A percentile compares a stretch with the other conserved stretches of the same genome.
Conservation (phyloP, 1,140 invertebrate species). For the Drosophila persimilis region DNA sequence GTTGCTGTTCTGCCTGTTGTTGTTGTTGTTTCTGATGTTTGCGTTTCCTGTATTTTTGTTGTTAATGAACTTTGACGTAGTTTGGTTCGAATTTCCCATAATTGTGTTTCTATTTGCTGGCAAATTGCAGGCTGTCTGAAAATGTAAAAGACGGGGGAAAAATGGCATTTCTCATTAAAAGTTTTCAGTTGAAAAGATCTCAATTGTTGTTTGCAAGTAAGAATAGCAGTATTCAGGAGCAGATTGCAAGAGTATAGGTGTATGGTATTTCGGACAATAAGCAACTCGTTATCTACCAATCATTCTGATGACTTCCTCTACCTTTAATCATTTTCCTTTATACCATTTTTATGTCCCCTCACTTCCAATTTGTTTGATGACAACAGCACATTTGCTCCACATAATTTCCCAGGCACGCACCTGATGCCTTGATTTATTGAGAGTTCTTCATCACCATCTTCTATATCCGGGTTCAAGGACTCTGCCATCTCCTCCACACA, state of each 20-base stretch:
- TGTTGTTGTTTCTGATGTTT: constrained; percentile 11
- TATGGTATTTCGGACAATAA: too few species aligned
- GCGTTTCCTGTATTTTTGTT: not conserved
- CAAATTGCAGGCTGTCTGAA: constrained; percentile 52
- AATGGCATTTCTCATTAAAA: constrained; percentile 38
- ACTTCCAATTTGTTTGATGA: constrained; percentile 14
- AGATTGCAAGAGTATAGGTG: not conserved
- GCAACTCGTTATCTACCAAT: too few species aligned
- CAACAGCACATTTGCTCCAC: constrained; percentile 5
- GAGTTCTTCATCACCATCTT: constrained; percentile 11
- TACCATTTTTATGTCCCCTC: too few species aligned
- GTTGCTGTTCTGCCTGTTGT: constrained; percentile 7
- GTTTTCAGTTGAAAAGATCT: constrained; percentile 12
- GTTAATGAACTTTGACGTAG: constrained; percentile 47
- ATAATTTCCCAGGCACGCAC: constrained; percentile 8
- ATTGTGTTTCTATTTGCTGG: constrained; percentile 47
- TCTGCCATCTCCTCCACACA: constrained; percentile 8
- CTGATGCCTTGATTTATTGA: constrained; percentile 36
- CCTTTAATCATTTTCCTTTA: too few species aligned
- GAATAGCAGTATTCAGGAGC: too few species aligned
- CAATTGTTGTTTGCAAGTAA: not conserved
- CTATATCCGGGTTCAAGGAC: constrained; percentile 7
- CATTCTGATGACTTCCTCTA: too few species aligned
- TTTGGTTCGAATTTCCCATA: constrained; percentile 55
- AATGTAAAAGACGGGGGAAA: constrained; percentile 9